These are phyloP conservation scores for Puffinus mauretanicus DNA, from an alignment of 2,113 vertebrate genomes.

Conservation along the genomic window DNA sequence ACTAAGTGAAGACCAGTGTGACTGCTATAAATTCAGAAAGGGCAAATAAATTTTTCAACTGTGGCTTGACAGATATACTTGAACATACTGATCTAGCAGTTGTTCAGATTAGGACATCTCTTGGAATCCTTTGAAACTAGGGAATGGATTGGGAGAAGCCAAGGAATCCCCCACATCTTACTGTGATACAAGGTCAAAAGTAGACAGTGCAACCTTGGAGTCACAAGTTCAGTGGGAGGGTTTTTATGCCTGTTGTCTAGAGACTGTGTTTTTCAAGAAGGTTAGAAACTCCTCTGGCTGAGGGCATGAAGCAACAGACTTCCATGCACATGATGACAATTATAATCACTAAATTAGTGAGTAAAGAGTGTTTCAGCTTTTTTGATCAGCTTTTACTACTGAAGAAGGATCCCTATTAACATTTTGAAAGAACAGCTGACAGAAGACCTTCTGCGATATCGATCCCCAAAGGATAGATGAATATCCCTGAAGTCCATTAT, in stretches of 20 bases:
- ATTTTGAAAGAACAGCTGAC: background rate
- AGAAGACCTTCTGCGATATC: background rate
- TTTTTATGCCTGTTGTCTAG: background rate
- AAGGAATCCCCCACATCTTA: background rate
- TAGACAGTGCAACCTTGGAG: background rate
- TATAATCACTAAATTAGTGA: background rate
- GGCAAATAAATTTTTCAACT: background rate
- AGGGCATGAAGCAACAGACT: background rate
- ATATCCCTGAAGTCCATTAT: background rate
- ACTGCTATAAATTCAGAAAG: background rate
- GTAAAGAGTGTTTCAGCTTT: background rate
- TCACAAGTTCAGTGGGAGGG: background rate
- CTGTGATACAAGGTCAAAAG: background rate
- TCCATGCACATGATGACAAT: background rate
- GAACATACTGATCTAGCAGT: background rate
- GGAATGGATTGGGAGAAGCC: background rate
- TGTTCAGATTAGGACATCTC: background rate
- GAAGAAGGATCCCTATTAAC: background rate
- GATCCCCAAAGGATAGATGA: background rate
- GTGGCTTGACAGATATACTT: background rate
- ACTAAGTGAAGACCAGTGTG: background rate
- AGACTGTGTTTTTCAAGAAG: background rate
- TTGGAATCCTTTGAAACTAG: background rate
- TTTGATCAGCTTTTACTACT: background rate
- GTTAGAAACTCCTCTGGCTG: background rate